These are phyloP conservation scores for Unio pictorum DNA, from an alignment of 2,888 invertebrate genomes.

Conservation along the genomic window DNA sequence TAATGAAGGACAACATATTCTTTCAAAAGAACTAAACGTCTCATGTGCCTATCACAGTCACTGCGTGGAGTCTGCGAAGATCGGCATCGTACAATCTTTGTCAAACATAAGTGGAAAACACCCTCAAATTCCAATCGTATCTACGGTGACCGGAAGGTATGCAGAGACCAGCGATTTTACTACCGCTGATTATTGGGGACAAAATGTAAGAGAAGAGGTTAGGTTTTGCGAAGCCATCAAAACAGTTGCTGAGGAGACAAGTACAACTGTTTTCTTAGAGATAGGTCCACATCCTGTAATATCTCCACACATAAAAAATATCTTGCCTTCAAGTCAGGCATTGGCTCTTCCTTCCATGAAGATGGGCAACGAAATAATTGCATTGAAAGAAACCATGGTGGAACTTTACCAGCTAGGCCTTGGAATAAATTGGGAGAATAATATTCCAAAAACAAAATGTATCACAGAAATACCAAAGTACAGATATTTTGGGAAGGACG, in stretches of 20 bases:
- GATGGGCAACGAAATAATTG: constrained; percentile 14
- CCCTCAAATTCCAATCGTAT: constrained; percentile 22
- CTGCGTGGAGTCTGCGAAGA: constrained; percentile 27
- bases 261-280: constrained; percentile 43
- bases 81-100: constrained; percentile 4
- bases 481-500: constrained; percentile 7
- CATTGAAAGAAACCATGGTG: constrained; percentile 13
- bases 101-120: constrained; percentile 2
- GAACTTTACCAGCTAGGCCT: constrained; percentile 21
- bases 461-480: constrained; percentile 30
- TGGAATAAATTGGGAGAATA: constrained; percentile 16
- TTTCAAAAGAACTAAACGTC: constrained; percentile 29
- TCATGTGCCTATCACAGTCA: constrained; percentile 48
- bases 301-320: constrained; percentile 30
- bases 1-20: not conserved
- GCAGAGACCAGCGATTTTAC: constrained; percentile 11
- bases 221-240: constrained; percentile 35
- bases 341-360: constrained; percentile 19
- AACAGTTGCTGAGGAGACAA: constrained; percentile 8
- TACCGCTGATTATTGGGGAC: constrained; percentile 40
- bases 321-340: constrained; percentile 14
- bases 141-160: constrained; percentile 37
- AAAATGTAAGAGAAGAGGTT: constrained; percentile 44
- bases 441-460: constrained; percentile 5
- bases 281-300: constrained; percentile 52